phyloP scores from a whole-genome alignment of 2,888 invertebrate species.

The Gortyna flavago region DNA sequence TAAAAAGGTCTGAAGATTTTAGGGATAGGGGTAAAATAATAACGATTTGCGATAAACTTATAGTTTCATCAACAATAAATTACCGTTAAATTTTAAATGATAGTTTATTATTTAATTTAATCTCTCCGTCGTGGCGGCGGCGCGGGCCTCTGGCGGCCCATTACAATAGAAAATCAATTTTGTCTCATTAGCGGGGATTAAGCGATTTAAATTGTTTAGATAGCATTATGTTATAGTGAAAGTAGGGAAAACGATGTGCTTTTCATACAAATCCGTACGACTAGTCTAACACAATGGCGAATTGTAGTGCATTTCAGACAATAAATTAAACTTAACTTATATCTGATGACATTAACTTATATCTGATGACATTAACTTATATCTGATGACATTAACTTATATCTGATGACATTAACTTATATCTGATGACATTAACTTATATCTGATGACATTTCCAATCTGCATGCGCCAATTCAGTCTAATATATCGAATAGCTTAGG shows the following conservation, averaged over 20 bases:
- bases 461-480: not conserved
- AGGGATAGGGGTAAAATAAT: slow-evolving; percentile 1
- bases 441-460: not conserved
- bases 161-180: no score
- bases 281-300: not conserved
- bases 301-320: not conserved
- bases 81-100: not conserved
- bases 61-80: not conserved
- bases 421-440: not conserved
- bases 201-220: no score
- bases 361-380: not conserved
- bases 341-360: not conserved
- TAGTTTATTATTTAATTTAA: not conserved
- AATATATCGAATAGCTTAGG: not conserved
- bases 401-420: not conserved
- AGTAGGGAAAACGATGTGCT: not conserved
- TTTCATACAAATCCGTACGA: no score
- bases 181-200: no score
- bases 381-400: not conserved
- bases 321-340: not conserved
- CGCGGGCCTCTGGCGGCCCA: no score
- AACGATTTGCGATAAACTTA: slow-evolving; percentile 28
- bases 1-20: slow-evolving; percentile 14
- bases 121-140: no score
- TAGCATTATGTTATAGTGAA: not conserved